A percentile compares a stretch with the other conserved stretches of the same genome.
phyloP scores from a whole-genome alignment of 1,140 invertebrate species.

The Monomorium pharaonis region DNA sequence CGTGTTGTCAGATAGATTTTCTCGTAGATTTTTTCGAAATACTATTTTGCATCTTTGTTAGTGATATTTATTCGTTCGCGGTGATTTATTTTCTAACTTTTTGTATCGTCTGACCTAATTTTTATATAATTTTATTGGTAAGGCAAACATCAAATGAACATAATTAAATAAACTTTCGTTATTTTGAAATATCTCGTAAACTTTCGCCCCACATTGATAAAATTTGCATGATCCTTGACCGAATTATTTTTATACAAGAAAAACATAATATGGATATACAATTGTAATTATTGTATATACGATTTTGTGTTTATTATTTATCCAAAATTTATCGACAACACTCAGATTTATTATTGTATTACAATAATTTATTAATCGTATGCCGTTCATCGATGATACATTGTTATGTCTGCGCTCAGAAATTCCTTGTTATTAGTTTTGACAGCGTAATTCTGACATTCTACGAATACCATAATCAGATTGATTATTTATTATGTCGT shows the following conservation, averaged over 20 bases:
- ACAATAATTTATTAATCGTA: slow-evolving; percentile 22
- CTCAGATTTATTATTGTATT: slow-evolving; percentile 22
- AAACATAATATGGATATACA: not conserved
- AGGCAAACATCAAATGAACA: no score
- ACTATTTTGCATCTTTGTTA: not conserved
- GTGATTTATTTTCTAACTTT: not conserved
- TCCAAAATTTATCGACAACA: not conserved
- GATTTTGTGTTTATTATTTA: slow-evolving; percentile 10
- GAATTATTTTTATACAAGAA: not conserved
- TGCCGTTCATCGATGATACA: not conserved
- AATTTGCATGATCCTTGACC: not conserved
- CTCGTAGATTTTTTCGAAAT: not conserved
- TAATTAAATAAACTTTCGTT: slow-evolving; percentile 2
- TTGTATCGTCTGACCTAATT: not conserved
- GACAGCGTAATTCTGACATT: slow-evolving; percentile 8
- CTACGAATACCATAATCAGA: not conserved
- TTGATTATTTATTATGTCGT: slow-evolving; percentile 31
- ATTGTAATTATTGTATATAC: not conserved
- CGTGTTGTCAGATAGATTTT: not conserved
- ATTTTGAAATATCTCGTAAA: slow-evolving; percentile 12
- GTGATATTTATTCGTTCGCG: not conserved
- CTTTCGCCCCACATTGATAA: slow-evolving; percentile 20
- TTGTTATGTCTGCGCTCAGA: not conserved
- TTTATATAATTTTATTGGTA: not conserved
- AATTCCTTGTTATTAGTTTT: slow-evolving; percentile 39